These are phyloP conservation scores for Sminthurinus aureus DNA, from an alignment of 2,888 invertebrate species.

Conservation along the genomic window DNA sequence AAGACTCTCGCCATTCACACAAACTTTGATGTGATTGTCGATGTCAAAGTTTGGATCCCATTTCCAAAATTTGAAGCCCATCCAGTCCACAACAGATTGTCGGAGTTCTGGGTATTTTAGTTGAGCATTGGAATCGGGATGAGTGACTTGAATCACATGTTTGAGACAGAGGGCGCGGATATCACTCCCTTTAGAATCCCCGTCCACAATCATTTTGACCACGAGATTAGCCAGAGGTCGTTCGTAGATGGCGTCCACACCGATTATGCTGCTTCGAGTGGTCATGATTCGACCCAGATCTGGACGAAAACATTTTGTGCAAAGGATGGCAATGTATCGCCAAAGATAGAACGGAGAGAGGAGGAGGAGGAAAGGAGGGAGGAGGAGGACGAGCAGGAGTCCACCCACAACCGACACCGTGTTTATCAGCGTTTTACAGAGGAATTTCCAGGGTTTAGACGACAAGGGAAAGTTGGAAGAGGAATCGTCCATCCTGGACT, in stretches of 20 bases:
- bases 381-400: no score
- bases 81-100: neutral
- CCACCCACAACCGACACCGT: no score
- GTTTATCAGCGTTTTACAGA: no score
- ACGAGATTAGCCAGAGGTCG: neutral
- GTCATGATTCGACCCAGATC: neutral
- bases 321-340: neutral
- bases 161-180: neutral
- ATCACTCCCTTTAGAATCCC: neutral
- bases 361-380: no score
- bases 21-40: neutral
- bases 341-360: neutral
- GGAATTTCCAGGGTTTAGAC: no score
- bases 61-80: constrained; percentile 6
- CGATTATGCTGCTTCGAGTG: neutral
- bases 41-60: neutral
- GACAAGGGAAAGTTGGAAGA: no score
- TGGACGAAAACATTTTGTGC: neutral
- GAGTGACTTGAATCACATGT: neutral
- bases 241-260: neutral
- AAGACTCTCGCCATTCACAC: neutral
- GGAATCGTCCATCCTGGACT: no score
- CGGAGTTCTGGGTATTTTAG: neutral
- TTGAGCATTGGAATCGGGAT: neutral
- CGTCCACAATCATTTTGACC: neutral